Evolutionary conservation across 2,113 vertebrate species (phyloP), one percentile per base, ranked within the genome.

Genomic region (Penelope pileata): DNA sequence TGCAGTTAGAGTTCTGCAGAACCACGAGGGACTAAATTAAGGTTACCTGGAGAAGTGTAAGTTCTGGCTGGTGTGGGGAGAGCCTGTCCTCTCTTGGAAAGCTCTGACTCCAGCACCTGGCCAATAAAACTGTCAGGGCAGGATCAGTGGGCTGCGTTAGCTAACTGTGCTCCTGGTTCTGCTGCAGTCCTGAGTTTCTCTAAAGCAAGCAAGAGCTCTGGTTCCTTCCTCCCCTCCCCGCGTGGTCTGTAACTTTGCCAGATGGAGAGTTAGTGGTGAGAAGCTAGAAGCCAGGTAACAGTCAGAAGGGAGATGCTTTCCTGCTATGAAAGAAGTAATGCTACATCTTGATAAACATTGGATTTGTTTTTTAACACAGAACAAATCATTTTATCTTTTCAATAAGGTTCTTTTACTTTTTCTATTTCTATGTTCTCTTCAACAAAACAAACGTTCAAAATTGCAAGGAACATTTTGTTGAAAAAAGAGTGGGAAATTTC

Each of bases 11-110:
- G 10, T 69, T 62, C 13, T 8, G 9, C 23, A 8, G n/a, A 64
- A 76, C 18, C 5, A 17, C 5, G 4, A 72, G 12, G 1, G 0
- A 5, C 45, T 70, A 2, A 16, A 22, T 48, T 22, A 51, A 36
- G 36, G 21, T 77, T 48, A 53, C 50, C 12, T 81, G 56, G 16
- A 40, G 34, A 75, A 84, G 3, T 42, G 12, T 83, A 1, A 32
- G 4, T 38, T 83, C 51, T 69, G 68, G 11, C 53, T 38, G 29
- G 22, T 42, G 21, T 40, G 14, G 53, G 43, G 11, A 8, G 1
- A 42, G 8, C 54, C 38, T 60, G 16, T 68, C 51, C 26, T 80
- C 29, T 60, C 29, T 68, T 29, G 56, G 51, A 34, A 70, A 90
- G 14, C 36, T 59, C 0, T 50, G 47, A 34, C 38, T 68, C 32